These are phyloP conservation scores for Ryuthela nishihirai DNA, from an alignment of 2,888 invertebrate genomes.

Conservation along the genomic window DNA sequence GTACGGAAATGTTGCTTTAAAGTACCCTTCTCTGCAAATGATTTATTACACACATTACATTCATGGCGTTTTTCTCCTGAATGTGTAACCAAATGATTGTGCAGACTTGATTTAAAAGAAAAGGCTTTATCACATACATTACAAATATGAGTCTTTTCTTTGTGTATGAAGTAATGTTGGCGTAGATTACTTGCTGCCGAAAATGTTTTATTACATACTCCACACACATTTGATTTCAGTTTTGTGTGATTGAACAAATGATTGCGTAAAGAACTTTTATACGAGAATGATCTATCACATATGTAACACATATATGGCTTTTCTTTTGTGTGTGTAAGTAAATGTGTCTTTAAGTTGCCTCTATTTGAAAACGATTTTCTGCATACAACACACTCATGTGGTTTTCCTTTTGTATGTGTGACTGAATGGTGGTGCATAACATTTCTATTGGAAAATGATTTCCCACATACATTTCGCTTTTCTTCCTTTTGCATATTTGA, in stretches of 20 bases:
- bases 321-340: conserved; percentile 23
- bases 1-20: conserved; percentile 28
- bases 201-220: conserved; percentile 24
- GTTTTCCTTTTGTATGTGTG: too few species aligned
- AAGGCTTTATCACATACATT: conserved; percentile 24
- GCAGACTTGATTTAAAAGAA: conserved; percentile 27
- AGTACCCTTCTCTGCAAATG: conserved; percentile 29
- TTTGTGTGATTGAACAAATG: conserved; percentile 32
- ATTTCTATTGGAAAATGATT: too few species aligned
- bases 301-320: conserved; percentile 30
- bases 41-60: conserved; percentile 27
- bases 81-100: conserved; percentile 31
- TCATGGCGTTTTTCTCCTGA: conserved; percentile 28
- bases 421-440: too few species aligned
- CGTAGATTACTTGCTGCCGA: conserved; percentile 28
- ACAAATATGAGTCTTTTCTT: conserved; percentile 30
- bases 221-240: conserved; percentile 26
- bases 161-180: conserved; percentile 27
- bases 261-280: conserved; percentile 25
- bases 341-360: conserved; percentile 28
- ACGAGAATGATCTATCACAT: conserved; percentile 28
- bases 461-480: too few species aligned
- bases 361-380: conserved; percentile 32
- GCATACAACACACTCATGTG: conserved; percentile 29
- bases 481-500: too few species aligned